Evolutionary conservation across 2,888 invertebrate genomes (phyloP), one percentile per base, ranked within the genome.

Genomic region (Yponomeuta plumbellus): DNA sequence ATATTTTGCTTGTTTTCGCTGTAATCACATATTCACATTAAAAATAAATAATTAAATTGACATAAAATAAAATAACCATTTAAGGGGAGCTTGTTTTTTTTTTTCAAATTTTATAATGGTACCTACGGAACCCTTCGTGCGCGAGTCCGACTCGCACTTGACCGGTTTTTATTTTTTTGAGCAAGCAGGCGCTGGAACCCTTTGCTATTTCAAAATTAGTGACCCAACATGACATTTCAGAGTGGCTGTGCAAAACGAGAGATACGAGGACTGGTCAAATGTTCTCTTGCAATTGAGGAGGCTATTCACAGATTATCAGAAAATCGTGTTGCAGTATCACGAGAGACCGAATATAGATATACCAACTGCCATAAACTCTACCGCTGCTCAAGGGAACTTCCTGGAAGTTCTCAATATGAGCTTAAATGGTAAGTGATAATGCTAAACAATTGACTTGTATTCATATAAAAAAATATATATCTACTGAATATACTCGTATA

Each of bases 351-450:
- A 93, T 68, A 83, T 94, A 72, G 88, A 91, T 68, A 94, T 97
- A 76, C 97, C 98, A 1, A 93, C 94, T 67, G 97, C 97, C n/a
- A 94, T 93, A 3, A 97, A 97, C 80, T 97, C 97, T 0, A 96
- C 97, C 11, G 97, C 97, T 5, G 96, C 97, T 0, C 98, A 99
- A 83, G 99, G 99, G 64, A 99, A 99, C 85, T 99, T 99, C 85
- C 92, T 99, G 39, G 99, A 99, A 93, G 98, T 99, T n/a, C 92
- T 99, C 23, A 99, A 99, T 83, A 98, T 99, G 95, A 98, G 98
- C 66, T 92, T 99, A 68, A 99, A 99, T 92, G 97, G 97, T 97
- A 91, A 79, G 75, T 64, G 56, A n/a, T 44, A 52, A 2, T 64
- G 56, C 8, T 44, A 52, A 2, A 17, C 26, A 17, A n/a, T 10